Evolutionary conservation across 2,888 invertebrate species (phyloP).

Genomic region (Exephanes ischioxanthus): DNA sequence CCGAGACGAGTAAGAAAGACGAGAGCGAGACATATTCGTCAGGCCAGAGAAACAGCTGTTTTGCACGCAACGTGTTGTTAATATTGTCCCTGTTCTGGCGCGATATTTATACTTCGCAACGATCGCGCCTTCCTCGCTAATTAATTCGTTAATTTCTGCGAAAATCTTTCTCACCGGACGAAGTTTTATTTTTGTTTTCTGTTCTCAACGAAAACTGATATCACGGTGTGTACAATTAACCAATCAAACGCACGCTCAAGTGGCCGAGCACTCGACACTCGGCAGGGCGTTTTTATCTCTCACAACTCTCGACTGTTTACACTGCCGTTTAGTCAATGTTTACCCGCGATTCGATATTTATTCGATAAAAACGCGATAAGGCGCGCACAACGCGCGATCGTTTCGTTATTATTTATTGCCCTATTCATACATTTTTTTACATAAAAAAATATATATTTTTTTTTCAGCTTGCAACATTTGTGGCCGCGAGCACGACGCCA

Average conservation of each 20-base stretch:
- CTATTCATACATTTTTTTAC: background rate
- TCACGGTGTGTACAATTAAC: background rate
- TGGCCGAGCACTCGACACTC: background rate
- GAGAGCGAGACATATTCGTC: slow-evolving; percentile 50
- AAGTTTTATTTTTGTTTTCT: background rate
- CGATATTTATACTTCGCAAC: slow-evolving; percentile 20
- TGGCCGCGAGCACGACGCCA: slow-evolving; percentile 85
- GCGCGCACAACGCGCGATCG: too few species aligned
- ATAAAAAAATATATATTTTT: background rate
- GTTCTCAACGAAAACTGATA: background rate
- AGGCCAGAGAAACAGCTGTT: slow-evolving; percentile 66
- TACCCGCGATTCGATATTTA: background rate
- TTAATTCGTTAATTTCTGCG: background rate
- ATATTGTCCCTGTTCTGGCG: background rate
- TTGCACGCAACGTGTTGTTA: slow-evolving; percentile 13
- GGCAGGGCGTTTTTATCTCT: background rate
- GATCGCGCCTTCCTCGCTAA: background rate
- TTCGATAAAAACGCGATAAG: background rate
- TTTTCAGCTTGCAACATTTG: slow-evolving; percentile 86
- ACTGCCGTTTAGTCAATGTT: slow-evolving; percentile 5
- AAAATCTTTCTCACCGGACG: background rate
- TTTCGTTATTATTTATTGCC: background rate
- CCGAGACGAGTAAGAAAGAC: slow-evolving; percentile 45
- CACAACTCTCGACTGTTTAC: background rate
- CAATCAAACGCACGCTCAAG: slow-evolving; percentile 5